Conservation (phyloP, 2,113 vertebrate species). For the Rissa tridactyla region DNA sequence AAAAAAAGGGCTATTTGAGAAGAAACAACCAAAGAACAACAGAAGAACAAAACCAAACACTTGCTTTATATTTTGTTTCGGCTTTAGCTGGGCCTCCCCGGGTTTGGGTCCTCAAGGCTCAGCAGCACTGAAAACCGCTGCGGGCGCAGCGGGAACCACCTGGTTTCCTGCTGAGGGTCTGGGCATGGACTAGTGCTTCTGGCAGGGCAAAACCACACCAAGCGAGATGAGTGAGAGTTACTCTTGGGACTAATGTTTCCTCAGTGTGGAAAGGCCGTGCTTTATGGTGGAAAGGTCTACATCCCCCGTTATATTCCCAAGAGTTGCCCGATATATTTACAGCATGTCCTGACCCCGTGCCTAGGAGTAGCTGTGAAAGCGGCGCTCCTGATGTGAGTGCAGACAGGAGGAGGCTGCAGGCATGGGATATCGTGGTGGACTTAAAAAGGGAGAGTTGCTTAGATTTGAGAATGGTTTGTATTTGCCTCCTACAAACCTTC, state of each 20-base stretch:
- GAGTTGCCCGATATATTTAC: not conserved
- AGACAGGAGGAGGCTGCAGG: not conserved
- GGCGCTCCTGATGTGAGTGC: too few species aligned
- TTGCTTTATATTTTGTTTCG: not conserved
- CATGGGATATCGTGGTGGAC: not conserved
- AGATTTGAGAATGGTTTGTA: not conserved
- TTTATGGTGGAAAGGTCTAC: not conserved
- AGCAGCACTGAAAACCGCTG: not conserved
- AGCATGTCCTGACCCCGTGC: too few species aligned
- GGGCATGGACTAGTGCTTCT: not conserved
- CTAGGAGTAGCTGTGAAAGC: not conserved
- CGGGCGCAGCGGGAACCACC: fast-evolving
- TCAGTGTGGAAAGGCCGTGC: not conserved
- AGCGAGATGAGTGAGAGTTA: not conserved
- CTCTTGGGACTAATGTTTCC: not conserved
- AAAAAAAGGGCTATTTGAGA: not conserved
- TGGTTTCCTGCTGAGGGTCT: not conserved
- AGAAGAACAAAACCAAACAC: not conserved
- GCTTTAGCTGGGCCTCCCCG: not conserved
- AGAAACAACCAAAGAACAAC: not conserved
- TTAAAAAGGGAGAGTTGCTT: not conserved
- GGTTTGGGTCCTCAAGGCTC: not conserved
- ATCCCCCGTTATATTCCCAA: not conserved
- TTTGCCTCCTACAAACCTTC: not conserved
- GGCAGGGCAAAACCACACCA: not conserved